A percentile compares a stretch with the other conserved stretches of the same genome.
These are phyloP conservation scores for Danionella dracula DNA, from an alignment of 2,797 vertebrate genomes.

Conservation along the genomic window DNA sequence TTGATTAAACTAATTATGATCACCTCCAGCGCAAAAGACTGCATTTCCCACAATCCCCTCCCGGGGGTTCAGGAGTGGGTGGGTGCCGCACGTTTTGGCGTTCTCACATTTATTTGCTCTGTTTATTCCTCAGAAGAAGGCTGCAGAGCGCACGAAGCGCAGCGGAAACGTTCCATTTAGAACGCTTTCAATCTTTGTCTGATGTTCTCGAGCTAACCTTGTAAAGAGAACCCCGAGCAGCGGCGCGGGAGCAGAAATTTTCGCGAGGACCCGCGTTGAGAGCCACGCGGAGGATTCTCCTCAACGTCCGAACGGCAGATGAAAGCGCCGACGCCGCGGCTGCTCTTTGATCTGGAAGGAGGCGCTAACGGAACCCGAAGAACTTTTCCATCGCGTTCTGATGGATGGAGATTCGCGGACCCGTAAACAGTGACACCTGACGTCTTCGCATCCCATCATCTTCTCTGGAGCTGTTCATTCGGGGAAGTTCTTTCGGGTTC, in stretches of 20 bases:
- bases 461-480: neutral
- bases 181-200: no score
- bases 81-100: conserved; percentile 1
- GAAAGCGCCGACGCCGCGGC: conserved; percentile 16
- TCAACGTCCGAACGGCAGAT: conserved; percentile 2
- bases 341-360: conserved; percentile 15
- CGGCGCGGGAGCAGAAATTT: no score
- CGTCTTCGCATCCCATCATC: neutral
- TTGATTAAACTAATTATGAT: no score
- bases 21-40: conserved; percentile 14
- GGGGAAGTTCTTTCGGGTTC: conserved; percentile 29
- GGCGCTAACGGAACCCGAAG: neutral
- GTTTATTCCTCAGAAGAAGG: conserved; percentile 40
- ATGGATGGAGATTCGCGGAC: conserved; percentile 34
- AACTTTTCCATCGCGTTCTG: conserved; percentile 28
- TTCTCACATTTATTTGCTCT: conserved; percentile 24
- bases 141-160: neutral
- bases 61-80: conserved; percentile 15
- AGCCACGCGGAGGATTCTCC: neutral
- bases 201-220: no score
- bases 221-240: no score
- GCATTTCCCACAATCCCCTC: conserved; percentile 38
- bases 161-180: neutral
- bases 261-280: neutral
- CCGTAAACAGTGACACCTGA: neutral